phyloP scores from a whole-genome alignment of 2,888 invertebrate species.

The Oxystoma pomonae region DNA sequence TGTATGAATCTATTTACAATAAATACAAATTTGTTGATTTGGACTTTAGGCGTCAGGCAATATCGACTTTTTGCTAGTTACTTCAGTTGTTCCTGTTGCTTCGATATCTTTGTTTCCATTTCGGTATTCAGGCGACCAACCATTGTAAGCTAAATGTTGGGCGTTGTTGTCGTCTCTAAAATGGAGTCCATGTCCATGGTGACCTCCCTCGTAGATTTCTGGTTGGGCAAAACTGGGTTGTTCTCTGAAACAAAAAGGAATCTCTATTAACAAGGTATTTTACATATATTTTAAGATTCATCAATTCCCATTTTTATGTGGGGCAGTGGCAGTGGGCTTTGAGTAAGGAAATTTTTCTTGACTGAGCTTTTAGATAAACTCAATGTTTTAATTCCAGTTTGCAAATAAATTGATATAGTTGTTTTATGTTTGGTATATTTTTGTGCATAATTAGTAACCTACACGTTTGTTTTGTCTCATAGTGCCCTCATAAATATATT shows the following conservation, averaged over 20 bases:
- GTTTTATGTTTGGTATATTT: too few species aligned
- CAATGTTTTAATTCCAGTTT: too few species aligned
- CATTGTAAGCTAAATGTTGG: constrained; percentile 72
- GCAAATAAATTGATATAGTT: too few species aligned
- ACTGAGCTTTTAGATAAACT: too few species aligned
- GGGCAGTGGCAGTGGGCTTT: too few species aligned
- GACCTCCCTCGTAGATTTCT: constrained; percentile 25
- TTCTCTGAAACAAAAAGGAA: constrained; percentile 45
- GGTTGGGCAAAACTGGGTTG: constrained; percentile 48
- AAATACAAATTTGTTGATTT: neutral
- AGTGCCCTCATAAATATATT: too few species aligned
- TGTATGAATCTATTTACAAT: neutral
- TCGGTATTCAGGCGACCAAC: constrained; percentile 60
- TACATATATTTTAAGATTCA: too few species aligned
- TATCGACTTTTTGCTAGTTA: constrained; percentile 43
- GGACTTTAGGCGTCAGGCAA: constrained; percentile 43
- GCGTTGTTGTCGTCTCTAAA: constrained; percentile 60
- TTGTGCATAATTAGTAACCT: too few species aligned
- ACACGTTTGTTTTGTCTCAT: too few species aligned
- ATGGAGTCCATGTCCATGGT: constrained; percentile 52
- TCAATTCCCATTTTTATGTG: too few species aligned
- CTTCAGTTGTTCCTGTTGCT: constrained; percentile 30
- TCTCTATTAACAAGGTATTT: too few species aligned
- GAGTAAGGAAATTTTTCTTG: too few species aligned
- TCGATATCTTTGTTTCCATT: constrained; percentile 48